Base-by-base conservation (phyloP, 1,140 invertebrate genomes). In the Nylanderia fulva region DNA sequence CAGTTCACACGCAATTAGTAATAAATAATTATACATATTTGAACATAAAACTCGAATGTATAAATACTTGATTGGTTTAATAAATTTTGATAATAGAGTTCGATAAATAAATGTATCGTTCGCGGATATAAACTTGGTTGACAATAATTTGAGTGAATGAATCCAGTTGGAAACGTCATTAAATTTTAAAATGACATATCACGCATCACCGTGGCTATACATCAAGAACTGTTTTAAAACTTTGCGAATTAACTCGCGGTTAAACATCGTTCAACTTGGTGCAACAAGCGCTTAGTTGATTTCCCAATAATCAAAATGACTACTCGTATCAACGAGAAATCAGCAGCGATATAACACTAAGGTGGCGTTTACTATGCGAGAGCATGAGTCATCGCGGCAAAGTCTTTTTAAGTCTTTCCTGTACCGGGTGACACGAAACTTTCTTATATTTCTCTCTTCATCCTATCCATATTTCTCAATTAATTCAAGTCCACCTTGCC, bases 361-460 rank as follows among this genome's bases (percentile, higher is more conserved):
- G 69, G 69, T 61, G 52, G 36, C 63, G 69, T 85, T 85, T 29
- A 77, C 36, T 71, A 36, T 84, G 79, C 85, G 36, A 82, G 58
- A 71, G 36, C 18, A 64, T 88, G 87, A 88, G 24, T 88, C 87
- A 88, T 24, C 58, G 21, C 52, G 36, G 33, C 71, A 1, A 52
- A 63, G 69, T 36, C 83, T 80, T 56, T 76, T 75, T 82, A 76
- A 21, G 29, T 33, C 29, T 33, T 3, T 33, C 27, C 27, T 72
- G 33, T 45, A 82, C 77, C 21, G 77, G 66, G 77, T 72, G 66
- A 60, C 18, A 24, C 33, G 13, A 42, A 80, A 56, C 52, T 56
- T 45, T n/a, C 27, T 1, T 33, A n/a, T 18, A 0, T n/a, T 42
- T 15, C n/a, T n/a, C n/a, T n/a, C n/a, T 58, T 52, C n/a, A 54